These are phyloP conservation scores for Drosophila melanica DNA, from an alignment of 1,140 invertebrate species.

Conservation along the genomic window DNA sequence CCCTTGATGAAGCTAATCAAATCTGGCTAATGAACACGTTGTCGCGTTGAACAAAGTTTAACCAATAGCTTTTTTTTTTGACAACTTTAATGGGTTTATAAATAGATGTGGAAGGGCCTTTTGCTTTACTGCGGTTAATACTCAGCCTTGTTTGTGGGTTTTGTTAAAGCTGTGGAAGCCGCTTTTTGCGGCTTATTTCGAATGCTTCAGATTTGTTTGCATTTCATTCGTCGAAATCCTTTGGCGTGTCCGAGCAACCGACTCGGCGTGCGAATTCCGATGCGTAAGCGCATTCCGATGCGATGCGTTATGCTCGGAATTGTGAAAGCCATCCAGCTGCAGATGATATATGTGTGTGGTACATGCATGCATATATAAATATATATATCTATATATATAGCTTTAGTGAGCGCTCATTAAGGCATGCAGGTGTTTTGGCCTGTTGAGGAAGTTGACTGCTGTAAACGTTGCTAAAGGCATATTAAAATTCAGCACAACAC, in stretches of 20 bases:
- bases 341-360: background rate
- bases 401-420: background rate
- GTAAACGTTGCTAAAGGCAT: background rate
- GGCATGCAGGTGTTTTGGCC: no score
- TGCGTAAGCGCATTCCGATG: conserved; percentile 42
- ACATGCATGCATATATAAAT: background rate
- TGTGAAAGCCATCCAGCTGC: background rate
- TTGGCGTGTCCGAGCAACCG: background rate
- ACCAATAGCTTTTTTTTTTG: conserved; percentile 1
- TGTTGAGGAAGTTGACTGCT: no score
- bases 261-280: conserved; percentile 28
- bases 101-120: background rate
- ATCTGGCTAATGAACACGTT: conserved; percentile 11
- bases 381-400: no score
- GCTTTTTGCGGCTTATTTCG: background rate
- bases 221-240: conserved; percentile 17
- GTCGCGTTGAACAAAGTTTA: background rate
- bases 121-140: conserved; percentile 3
- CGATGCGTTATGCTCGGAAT: conserved; percentile 9
- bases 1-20: background rate
- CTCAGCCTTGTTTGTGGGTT: conserved; percentile 1
- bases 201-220: conserved; percentile 36
- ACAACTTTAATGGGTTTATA: conserved; percentile 16
- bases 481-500: no score
- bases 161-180: background rate